Conservation (phyloP, 1,140 invertebrate species). For the Brachionus manjavacas region DNA sequence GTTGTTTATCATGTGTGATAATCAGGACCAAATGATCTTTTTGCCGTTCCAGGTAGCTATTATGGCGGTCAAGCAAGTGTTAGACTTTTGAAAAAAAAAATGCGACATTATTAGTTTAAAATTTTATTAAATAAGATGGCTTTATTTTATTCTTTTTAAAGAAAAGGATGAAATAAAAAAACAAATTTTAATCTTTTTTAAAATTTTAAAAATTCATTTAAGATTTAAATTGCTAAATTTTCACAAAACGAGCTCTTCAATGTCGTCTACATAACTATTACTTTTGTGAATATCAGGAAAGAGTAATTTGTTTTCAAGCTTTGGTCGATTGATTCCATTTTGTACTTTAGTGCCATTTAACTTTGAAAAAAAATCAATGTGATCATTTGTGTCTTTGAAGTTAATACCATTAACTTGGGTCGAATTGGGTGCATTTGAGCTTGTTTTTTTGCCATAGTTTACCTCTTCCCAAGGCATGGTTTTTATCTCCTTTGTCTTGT, state of each 20-base stretch:
- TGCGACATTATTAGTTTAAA: no score
- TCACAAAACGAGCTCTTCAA: slow-evolving; percentile 26
- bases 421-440: neutral
- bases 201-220: neutral
- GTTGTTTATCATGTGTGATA: no score
- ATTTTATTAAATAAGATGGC: neutral
- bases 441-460: neutral
- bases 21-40: no score
- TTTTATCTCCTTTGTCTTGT: neutral
- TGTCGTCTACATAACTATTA: slow-evolving; percentile 11
- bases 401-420: neutral
- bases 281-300: slow-evolving; percentile 19
- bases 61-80: no score
- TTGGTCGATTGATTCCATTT: slow-evolving; percentile 1
- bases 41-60: no score
- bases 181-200: neutral
- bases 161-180: neutral
- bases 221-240: neutral
- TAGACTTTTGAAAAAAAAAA: no score
- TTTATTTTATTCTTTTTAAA: neutral
- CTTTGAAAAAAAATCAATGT: slow-evolving; percentile 25
- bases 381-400: neutral
- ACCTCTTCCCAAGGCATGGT: neutral
- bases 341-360: neutral
- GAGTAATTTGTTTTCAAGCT: slow-evolving; percentile 5